Conservation (phyloP, 1,140 invertebrate species). For the Periplaneta americana region DNA sequence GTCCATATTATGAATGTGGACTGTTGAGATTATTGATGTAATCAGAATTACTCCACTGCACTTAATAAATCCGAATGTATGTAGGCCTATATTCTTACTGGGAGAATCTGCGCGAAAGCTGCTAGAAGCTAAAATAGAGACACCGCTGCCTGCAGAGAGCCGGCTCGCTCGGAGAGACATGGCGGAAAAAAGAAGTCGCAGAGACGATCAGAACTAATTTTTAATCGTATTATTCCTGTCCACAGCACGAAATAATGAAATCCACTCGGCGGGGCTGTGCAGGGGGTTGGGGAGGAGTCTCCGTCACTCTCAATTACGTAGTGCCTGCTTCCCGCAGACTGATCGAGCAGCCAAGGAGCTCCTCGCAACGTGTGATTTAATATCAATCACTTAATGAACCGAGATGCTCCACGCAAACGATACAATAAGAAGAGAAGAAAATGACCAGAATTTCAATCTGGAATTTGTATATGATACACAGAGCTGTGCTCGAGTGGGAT, state of each 20-base stretch:
- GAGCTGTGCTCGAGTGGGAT: not conserved
- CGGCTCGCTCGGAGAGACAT: too few relatives aligned
- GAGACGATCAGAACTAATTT: conserved; percentile 3
- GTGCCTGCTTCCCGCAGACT: not conserved
- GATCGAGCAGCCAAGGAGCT: not conserved
- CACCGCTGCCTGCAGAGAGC: too few relatives aligned
- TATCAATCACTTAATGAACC: not conserved
- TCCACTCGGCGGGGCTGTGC: not conserved
- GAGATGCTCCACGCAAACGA: not conserved
- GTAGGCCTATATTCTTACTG: too few relatives aligned
- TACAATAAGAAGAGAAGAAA: not conserved
- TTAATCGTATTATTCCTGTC: conserved; percentile 5
- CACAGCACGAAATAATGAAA: conserved; percentile 9
- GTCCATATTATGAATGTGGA: too few relatives aligned
- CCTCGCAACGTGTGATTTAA: not conserved
- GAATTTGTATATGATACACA: not conserved
- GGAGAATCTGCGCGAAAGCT: not conserved
- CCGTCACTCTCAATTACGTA: not conserved
- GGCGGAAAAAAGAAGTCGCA: not conserved
- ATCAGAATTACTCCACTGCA: too few relatives aligned
- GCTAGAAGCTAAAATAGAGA: not conserved
- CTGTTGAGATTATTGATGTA: too few relatives aligned
- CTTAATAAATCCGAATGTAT: too few relatives aligned
- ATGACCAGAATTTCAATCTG: not conserved
- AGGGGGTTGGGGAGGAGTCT: not conserved